Evolutionary conservation across 2,888 invertebrate species (phyloP).

Genomic region (Criorhina ranunculi): DNA sequence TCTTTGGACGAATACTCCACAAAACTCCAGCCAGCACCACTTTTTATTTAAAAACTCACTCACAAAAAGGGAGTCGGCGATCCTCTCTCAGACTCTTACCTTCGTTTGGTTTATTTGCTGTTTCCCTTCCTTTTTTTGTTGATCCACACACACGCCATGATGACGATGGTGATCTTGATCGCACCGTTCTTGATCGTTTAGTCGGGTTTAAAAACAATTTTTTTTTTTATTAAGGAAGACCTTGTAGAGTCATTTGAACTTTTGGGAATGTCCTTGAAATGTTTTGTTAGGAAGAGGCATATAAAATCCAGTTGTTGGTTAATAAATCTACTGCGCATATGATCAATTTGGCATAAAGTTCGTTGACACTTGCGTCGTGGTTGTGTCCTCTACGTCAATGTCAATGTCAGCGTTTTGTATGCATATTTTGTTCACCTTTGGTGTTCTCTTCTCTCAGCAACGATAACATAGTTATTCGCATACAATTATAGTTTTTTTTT

Average conservation of each 20-base stretch:
- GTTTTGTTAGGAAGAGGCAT: constrained; percentile 42
- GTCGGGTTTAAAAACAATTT: constrained; percentile 33
- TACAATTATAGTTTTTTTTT: constrained; percentile 55
- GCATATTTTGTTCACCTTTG: constrained; percentile 44
- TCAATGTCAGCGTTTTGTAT: constrained; percentile 63
- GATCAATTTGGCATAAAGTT: constrained; percentile 56
- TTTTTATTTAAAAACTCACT: constrained; percentile 18
- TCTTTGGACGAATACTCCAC: constrained; percentile 47
- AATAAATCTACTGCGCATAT: constrained; percentile 65
- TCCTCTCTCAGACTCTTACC: constrained; percentile 43
- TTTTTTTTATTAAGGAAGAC: constrained; percentile 49
- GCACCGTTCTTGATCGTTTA: constrained; percentile 41
- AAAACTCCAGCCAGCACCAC: neutral
- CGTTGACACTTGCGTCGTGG: constrained; percentile 59
- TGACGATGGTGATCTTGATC: constrained; percentile 62
- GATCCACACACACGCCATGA: constrained; percentile 23
- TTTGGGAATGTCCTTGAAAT: constrained; percentile 76
- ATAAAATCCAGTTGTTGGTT: constrained; percentile 30
- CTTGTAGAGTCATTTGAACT: constrained; percentile 75
- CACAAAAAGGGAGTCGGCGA: constrained; percentile 41
- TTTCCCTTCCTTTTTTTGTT: constrained; percentile 64
- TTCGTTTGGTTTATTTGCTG: constrained; percentile 44
- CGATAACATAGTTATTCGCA: constrained; percentile 70
- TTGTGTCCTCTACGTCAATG: constrained; percentile 65
- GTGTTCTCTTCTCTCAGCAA: constrained; percentile 11